phyloP scores from a whole-genome alignment of 1,140 invertebrate species.

The Brachionus koreanus region DNA sequence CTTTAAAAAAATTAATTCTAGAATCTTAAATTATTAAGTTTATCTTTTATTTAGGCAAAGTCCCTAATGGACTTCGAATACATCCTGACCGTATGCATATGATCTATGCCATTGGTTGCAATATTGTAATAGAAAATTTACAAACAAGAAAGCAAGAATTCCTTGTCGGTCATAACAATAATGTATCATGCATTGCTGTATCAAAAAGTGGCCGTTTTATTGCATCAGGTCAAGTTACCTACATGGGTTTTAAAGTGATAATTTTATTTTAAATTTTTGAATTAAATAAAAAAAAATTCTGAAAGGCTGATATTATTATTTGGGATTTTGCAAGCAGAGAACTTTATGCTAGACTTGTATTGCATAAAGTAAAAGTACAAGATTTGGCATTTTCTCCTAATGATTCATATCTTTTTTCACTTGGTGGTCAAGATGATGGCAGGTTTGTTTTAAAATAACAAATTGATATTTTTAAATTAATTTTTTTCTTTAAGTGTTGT shows the following conservation, averaged over 20 bases:
- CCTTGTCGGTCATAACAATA: slow-evolving; percentile 75
- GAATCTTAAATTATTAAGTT: neutral
- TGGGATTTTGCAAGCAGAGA: slow-evolving; percentile 72
- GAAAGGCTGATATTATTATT: slow-evolving; percentile 72
- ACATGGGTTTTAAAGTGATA: slow-evolving; percentile 78
- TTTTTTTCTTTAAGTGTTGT: slow-evolving; percentile 52
- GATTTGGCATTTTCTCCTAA: slow-evolving; percentile 74
- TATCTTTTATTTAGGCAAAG: neutral
- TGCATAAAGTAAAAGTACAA: slow-evolving; percentile 80
- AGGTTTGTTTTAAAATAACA: neutral
- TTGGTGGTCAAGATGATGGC: slow-evolving; percentile 82
- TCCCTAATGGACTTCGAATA: slow-evolving; percentile 64
- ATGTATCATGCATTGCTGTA: slow-evolving; percentile 73
- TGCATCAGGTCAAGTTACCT: slow-evolving; percentile 80
- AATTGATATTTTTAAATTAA: neutral
- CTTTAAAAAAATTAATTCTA: neutral
- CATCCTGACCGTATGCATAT: slow-evolving; percentile 74
- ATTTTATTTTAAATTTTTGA: neutral
- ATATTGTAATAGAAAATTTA: slow-evolving; percentile 74
- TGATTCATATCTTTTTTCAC: slow-evolving; percentile 73
- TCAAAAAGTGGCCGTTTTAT: slow-evolving; percentile 73
- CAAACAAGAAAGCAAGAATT: slow-evolving; percentile 70
- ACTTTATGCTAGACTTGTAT: slow-evolving; percentile 67
- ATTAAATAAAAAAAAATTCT: neutral
- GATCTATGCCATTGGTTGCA: slow-evolving; percentile 77